These are phyloP conservation scores for Drosophila fulvimacula DNA, from an alignment of 2,888 invertebrate genomes.

Conservation along the genomic window DNA sequence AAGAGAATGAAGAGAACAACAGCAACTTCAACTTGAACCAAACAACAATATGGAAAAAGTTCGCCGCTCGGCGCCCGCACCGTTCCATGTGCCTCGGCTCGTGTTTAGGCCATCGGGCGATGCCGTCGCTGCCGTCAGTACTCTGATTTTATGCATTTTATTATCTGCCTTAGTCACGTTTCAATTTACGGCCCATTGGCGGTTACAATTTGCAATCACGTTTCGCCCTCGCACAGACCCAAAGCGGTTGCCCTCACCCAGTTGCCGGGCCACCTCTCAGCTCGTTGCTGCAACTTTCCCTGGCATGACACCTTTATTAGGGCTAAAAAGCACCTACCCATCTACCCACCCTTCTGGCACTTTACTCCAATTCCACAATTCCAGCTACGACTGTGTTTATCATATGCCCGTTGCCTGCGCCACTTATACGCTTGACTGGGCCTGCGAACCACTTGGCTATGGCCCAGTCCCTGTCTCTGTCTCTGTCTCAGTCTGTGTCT, in stretches of 20 bases:
- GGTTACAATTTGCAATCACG: slow-evolving; percentile 85
- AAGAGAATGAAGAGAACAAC: neutral
- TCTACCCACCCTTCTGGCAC: slow-evolving; percentile 29
- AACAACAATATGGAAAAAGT: slow-evolving; percentile 44
- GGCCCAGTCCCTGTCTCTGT: slow-evolving; percentile 23
- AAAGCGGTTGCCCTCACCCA: slow-evolving; percentile 6
- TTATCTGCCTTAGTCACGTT: slow-evolving; percentile 83
- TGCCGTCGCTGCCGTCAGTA: slow-evolving; percentile 55
- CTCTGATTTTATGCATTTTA: slow-evolving; percentile 83
- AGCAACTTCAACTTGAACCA: slow-evolving; percentile 21
- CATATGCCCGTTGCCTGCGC: slow-evolving; percentile 68
- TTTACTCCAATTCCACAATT: slow-evolving; percentile 24
- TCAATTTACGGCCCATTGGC: slow-evolving; percentile 85
- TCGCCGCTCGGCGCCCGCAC: neutral
- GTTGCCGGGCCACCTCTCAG: neutral
- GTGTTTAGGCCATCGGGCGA: slow-evolving; percentile 58
- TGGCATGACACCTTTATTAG: slow-evolving; percentile 74
- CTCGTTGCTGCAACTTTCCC: slow-evolving; percentile 62
- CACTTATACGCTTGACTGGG: slow-evolving; percentile 64
- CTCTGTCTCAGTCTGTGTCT: slow-evolving; percentile 4
- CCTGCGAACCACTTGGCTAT: slow-evolving; percentile 37
- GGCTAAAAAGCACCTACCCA: slow-evolving; percentile 31
- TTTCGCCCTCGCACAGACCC: slow-evolving; percentile 55
- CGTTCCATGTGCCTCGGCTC: slow-evolving; percentile 56
- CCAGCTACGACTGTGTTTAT: slow-evolving; percentile 65